Base-by-base conservation (phyloP, 1,140 invertebrate species). In the Lanistes nyassanus region DNA sequence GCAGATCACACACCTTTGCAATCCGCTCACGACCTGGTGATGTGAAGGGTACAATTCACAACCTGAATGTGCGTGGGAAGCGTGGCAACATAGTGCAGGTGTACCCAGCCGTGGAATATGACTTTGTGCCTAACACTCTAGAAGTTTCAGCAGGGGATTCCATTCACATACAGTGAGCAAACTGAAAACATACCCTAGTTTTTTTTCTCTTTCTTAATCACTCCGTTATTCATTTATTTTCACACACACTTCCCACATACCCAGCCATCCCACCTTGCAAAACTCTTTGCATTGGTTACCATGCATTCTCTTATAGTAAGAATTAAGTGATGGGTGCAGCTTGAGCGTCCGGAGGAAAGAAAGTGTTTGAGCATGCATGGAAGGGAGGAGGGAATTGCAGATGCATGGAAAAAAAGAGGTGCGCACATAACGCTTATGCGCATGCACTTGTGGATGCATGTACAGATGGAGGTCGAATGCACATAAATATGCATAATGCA, bases 71-170 rank as follows among this genome's bases (percentile, higher is more conserved):
- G 3, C 78, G 85, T 56, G 88, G 88, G 19, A 89, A 89, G 71
- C 68, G 88, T 58, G 87, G 88, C n/a, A 88, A 89, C 65, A 89
- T 89, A 58, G 88, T 89, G 23, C 85, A 88, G 77, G 84, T 84
- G 21, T 88, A 87, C 66, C 87, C 87, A 19, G 83, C 86, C 23
- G 87, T 89, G 47, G 88, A 89, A 76, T 89, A 89, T 74, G 87
- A 89, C 79, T 88, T 89, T 81, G 84, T 86, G 39, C 86, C 88
- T 23, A 87, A 85, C 69, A 82, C 77, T 13, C 77, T 89, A n/a
- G 76, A 83, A 53, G 67, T 86, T 4, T 64, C 68, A 6, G 65
- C 62, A 42, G 84, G 81, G 39, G 86, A 89, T 55, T 84, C 81
- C 75, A 72, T 89, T 3, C 88, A 89, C 74, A 81, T 89, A n/a